Base-by-base conservation (phyloP, 2,113 vertebrate genomes). In the Plotosus lineatus region DNA sequence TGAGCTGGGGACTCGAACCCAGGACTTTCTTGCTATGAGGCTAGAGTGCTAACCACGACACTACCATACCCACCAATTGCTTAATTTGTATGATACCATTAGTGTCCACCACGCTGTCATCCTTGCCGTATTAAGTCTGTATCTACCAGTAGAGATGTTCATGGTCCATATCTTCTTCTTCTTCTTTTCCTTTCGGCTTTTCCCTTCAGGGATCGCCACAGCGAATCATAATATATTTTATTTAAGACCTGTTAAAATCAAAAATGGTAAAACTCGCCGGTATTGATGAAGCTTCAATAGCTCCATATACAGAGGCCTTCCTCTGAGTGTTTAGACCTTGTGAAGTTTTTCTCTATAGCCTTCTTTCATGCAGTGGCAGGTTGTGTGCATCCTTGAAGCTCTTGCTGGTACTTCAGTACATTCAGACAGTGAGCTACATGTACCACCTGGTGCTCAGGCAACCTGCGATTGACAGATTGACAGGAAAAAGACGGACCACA, bases 281-380 rank as follows among this genome's bases (percentile, higher is more conserved):
- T n/a, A 21, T 14, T 46, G 31, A 26, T 42, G 46, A 74, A 81
- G 44, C 33, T 51, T 74, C 74, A 63, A 80, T 61, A 51, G 69
- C 6, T 31, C 40, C 15, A 0, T 81, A 60, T 74, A 40, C 31
- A 3, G 42, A 33, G 69, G 44, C 10, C 50, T 58, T 48, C 38
- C 50, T 61, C 61, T n/a, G 78, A 28, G 51, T 33, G n/a, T 71
- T 50, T 44, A 17, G 53, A 81, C 28, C 78, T 79, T 53, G n/a
- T 71, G 21, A 74, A 46, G 33, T 53, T 78, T 56, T 44, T 26
- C 28, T 61, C 48, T 55, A 44, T 12, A 44, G 50, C 26, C 46
- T 17, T 6, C 23, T 33, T n/a, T 10, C 1, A 3, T 46, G 66
- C 23, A 6, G 9, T 79, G 77, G 71, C 65, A 56, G 77, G 38